These are phyloP conservation scores for Sylvilagus floridanus DNA, from an alignment of 2,797 vertebrate species.

Conservation along the genomic window DNA sequence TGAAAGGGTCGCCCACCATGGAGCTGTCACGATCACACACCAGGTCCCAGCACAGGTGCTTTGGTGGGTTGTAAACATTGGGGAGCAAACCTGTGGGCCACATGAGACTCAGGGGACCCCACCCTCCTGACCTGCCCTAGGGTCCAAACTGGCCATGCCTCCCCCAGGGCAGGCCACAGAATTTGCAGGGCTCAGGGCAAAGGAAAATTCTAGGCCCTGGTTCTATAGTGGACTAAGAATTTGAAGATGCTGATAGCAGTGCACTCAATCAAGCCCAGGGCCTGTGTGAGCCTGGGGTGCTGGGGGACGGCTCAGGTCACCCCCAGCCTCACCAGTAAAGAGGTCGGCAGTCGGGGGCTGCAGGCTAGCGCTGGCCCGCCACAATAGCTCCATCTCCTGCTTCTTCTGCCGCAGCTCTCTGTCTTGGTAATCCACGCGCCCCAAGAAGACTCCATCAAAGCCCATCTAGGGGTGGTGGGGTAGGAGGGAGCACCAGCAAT, in stretches of 20 bases:
- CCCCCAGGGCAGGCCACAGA: not conserved
- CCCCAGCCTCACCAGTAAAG: slow-evolving; percentile 91
- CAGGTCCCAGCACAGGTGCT: slow-evolving; percentile 94
- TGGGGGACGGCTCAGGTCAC: not conserved
- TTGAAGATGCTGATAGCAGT: not conserved
- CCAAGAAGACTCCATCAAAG: slow-evolving; percentile 95
- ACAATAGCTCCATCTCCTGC: slow-evolving; percentile 93
- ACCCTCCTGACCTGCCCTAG: not conserved
- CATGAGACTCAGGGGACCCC: not conserved
- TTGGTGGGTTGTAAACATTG: slow-evolving; percentile 93
- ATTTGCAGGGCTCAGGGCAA: not conserved
- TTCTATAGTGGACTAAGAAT: not conserved
- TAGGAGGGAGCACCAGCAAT: not conserved
- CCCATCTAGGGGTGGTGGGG: slow-evolving; percentile 90
- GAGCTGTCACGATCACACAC: slow-evolving; percentile 90
- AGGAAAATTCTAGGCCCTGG: not conserved
- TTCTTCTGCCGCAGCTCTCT: slow-evolving; percentile 83
- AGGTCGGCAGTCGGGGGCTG: slow-evolving; percentile 90
- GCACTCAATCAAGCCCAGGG: not conserved
- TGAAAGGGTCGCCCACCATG: slow-evolving; percentile 90
- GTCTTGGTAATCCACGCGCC: slow-evolving; percentile 96
- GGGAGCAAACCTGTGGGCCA: slow-evolving; percentile 92
- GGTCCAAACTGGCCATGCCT: not conserved
- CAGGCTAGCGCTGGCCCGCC: slow-evolving; percentile 92
- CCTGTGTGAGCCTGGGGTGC: not conserved